Percentiles rank a stretch among this genome's conserved stretches.
phyloP scores from a whole-genome alignment of 2,888 invertebrate genomes.

The Mythimna loreyi region DNA sequence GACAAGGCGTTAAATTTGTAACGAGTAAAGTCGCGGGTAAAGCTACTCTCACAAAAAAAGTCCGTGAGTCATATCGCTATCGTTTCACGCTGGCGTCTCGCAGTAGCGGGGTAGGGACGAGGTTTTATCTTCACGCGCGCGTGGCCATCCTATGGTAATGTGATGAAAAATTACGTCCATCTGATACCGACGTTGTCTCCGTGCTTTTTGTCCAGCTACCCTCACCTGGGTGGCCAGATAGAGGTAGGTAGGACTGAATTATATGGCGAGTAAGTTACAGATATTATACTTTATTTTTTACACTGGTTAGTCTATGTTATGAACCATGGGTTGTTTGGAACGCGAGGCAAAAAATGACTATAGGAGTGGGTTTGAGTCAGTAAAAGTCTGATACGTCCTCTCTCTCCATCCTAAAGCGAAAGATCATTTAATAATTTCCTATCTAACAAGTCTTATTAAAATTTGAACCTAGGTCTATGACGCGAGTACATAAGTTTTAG shows the following conservation, averaged over 20 bases:
- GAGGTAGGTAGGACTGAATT: not conserved
- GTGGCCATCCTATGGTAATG: constrained; percentile 88
- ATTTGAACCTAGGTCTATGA: no score
- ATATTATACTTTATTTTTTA: not conserved
- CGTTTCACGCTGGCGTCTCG: constrained; percentile 62
- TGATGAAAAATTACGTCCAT: constrained; percentile 90
- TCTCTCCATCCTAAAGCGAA: no score
- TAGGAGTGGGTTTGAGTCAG: no score
- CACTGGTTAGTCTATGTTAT: no score
- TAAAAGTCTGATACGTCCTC: no score
- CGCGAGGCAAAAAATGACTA: no score
- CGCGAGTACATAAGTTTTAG: no score
- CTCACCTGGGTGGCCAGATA: constrained; percentile 30
- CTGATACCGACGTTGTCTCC: constrained; percentile 82
- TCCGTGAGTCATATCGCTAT: constrained; percentile 37
- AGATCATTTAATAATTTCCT: no score
- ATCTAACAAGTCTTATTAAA: no score
- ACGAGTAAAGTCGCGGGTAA: not conserved
- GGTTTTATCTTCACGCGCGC: constrained; percentile 89
- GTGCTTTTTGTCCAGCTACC: constrained; percentile 69
- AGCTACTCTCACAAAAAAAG: constrained; percentile 8
- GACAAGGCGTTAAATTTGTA: no score
- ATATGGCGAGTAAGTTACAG: constrained; percentile 3
- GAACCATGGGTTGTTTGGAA: no score
- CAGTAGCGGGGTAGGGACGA: constrained; percentile 77